These are phyloP conservation scores for Nemurella pictetii DNA, from an alignment of 2,888 invertebrate genomes.

Conservation along the genomic window DNA sequence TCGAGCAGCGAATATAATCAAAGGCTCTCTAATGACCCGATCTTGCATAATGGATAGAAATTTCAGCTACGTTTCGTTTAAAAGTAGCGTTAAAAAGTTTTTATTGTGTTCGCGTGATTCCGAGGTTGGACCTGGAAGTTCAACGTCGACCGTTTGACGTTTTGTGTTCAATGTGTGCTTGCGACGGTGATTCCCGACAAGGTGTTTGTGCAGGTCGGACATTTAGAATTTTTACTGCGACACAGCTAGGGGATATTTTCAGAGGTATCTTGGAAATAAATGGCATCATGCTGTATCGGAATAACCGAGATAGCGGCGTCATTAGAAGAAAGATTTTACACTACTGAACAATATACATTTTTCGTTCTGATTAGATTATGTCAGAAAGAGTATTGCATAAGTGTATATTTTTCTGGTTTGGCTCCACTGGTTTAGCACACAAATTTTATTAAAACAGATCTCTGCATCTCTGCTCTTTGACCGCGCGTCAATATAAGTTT, in stretches of 20 bases:
- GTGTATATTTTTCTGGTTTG: too few relatives aligned
- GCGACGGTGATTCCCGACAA: too few relatives aligned
- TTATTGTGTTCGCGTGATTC: not conserved
- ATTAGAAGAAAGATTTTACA: too few relatives aligned
- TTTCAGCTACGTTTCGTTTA: not conserved
- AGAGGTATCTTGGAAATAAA: too few relatives aligned
- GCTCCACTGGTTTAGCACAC: too few relatives aligned
- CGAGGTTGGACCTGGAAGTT: not conserved
- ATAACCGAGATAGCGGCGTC: too few relatives aligned
- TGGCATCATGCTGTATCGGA: too few relatives aligned
- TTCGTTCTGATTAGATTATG: too few relatives aligned
- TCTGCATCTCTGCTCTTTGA: not conserved
- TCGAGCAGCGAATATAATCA: not conserved
- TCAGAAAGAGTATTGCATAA: too few relatives aligned
- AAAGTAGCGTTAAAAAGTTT: not conserved
- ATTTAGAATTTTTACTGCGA: not conserved
- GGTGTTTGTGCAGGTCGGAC: too few relatives aligned
- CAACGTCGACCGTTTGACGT: not conserved
- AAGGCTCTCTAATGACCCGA: not conserved
- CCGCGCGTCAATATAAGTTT: not conserved
- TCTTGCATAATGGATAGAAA: not conserved
- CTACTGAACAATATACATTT: too few relatives aligned
- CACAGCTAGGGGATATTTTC: too few relatives aligned
- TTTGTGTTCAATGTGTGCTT: not conserved
- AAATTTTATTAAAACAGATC: not conserved